Conservation (phyloP, 2,888 invertebrate genomes). For the Nysson spinosus region DNA sequence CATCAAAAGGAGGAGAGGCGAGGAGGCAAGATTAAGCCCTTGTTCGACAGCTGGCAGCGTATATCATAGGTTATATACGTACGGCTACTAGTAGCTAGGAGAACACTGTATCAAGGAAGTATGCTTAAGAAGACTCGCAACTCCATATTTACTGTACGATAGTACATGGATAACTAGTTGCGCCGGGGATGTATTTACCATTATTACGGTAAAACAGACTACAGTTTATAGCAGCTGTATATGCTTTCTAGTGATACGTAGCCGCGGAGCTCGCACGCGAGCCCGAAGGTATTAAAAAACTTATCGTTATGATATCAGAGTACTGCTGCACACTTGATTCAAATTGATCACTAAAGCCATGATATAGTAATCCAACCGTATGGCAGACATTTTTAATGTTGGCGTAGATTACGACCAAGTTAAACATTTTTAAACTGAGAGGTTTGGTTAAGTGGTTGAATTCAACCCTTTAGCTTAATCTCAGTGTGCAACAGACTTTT, state of each 20-base stretch:
- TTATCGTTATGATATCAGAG: too few species aligned
- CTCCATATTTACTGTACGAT: conserved; percentile 25
- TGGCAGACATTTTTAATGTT: conserved; percentile 7
- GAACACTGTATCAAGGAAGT: conserved; percentile 32
- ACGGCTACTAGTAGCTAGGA: conserved; percentile 27
- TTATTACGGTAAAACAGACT: not conserved
- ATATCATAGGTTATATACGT: conserved; percentile 55
- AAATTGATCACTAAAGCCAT: too few species aligned
- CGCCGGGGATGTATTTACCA: conserved; percentile 1
- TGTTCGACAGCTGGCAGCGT: conserved; percentile 64
- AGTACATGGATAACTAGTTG: conserved; percentile 18
- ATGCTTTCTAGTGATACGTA: too few species aligned
- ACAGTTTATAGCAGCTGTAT: conserved; percentile 1
- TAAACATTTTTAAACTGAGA: conserved; percentile 49
- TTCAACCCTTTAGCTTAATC: conserved; percentile 70
- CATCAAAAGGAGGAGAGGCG: conserved; percentile 59
- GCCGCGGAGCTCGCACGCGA: too few species aligned
- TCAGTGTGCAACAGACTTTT: conserved; percentile 68
- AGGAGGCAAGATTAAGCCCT: conserved; percentile 66
- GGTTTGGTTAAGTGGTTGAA: conserved; percentile 52
- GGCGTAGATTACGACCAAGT: too few species aligned
- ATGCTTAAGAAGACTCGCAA: conserved; percentile 16
- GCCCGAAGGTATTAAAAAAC: too few species aligned
- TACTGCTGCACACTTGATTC: too few species aligned
- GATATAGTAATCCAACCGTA: too few species aligned